Evolutionary conservation across 2,113 vertebrate species (phyloP).

Genomic region (Suncus etruscus): DNA sequence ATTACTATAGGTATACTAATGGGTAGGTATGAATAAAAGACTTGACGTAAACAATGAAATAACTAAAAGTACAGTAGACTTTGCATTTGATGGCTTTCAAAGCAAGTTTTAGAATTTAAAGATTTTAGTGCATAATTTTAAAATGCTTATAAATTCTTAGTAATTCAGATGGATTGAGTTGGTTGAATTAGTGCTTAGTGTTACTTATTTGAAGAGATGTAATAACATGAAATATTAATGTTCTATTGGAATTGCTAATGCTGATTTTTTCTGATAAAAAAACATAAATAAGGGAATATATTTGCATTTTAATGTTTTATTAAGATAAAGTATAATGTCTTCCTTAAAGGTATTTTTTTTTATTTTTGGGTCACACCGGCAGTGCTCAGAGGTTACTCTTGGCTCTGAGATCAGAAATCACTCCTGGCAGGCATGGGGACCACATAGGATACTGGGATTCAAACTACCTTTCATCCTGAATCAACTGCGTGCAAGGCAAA

Average conservation of each 20-base stretch:
- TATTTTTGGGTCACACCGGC: too few species aligned
- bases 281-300: slow-evolving; percentile 45
- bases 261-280: slow-evolving; percentile 56
- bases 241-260: slow-evolving; percentile 49
- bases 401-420: too few species aligned
- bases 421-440: too few species aligned
- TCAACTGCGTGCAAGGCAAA: too few species aligned
- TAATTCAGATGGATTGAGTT: slow-evolving; percentile 49
- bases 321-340: background rate
- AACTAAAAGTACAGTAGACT: slow-evolving; percentile 5
- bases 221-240: slow-evolving; percentile 68
- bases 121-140: background rate
- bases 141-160: slow-evolving; percentile 52
- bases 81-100: slow-evolving; percentile 41
- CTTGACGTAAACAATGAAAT: slow-evolving; percentile 7
- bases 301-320: background rate
- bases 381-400: too few species aligned
- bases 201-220: slow-evolving; percentile 53
- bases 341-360: background rate
- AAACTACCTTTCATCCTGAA: too few species aligned
- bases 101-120: slow-evolving; percentile 61
- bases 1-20: background rate
- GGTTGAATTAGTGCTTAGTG: slow-evolving; percentile 32
- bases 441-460: too few species aligned
- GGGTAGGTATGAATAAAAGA: slow-evolving; percentile 50